Evolutionary conservation across 2,797 vertebrate species (phyloP).

Genomic region (Pygocentrus nattereri): DNA sequence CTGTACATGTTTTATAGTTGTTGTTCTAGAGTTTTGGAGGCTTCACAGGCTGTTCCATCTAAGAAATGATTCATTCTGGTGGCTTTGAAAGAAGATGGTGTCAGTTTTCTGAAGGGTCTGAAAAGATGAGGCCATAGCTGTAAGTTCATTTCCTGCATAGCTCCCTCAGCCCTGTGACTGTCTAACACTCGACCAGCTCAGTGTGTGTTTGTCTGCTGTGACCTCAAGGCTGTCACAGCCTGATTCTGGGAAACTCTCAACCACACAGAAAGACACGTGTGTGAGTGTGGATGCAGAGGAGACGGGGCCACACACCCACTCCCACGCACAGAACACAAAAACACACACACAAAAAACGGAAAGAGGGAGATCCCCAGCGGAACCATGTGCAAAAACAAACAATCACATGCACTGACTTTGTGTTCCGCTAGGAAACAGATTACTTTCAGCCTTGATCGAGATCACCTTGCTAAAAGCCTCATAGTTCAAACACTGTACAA

Average conservation of each 20-base stretch:
- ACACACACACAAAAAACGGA: constrained; percentile 6
- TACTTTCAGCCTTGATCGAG: background rate
- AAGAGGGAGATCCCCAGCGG: constrained; percentile 9
- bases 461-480: background rate
- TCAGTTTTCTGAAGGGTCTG: background rate
- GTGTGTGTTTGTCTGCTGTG: constrained; percentile 2
- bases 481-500: background rate
- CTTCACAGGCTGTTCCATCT: background rate
- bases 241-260: constrained; percentile 51
- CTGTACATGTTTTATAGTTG: background rate
- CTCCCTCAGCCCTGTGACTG: background rate
- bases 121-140: background rate
- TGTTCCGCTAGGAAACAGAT: background rate
- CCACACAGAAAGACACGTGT: constrained; percentile 6
- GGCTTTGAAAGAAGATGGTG: background rate
- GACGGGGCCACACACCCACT: constrained; percentile 1
- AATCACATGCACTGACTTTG: background rate
- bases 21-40: background rate
- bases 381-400: constrained; percentile 27
- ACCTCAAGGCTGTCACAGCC: constrained; percentile 35
- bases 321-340: background rate
- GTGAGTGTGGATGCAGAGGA: background rate
- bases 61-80: background rate
- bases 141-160: constrained; percentile 14
- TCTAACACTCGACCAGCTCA: constrained; percentile 2